Base-by-base conservation (phyloP, 2,113 vertebrate species). In the Girardinichthys multiradiatus region DNA sequence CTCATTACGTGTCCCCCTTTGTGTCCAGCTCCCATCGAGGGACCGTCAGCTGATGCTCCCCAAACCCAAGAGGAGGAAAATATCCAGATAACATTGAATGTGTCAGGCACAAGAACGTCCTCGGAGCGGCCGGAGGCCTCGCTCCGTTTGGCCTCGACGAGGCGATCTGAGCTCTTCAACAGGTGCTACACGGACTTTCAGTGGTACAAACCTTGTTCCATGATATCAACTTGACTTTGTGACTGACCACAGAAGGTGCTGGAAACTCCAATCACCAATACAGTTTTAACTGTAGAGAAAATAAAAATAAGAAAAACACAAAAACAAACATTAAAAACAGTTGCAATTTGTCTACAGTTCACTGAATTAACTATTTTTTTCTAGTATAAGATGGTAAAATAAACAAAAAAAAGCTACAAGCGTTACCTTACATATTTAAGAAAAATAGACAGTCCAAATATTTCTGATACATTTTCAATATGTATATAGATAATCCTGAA, bases 61-160 rank as follows among this genome's bases (percentile, higher is more conserved):
- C 83, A 99, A 99, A 80, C 96, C 97, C 87, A 99, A 99, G 94
- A 96, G 97, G 94, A 98, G 98, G 94, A 99, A 99, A 93, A 99
- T 99, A 92, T 99, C 98, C 94, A 99, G 98, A 99, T 99, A 98
- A 97, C 98, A 98, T 92, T 96, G 95, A 96, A 95, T 97, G 92
- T 95, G 85, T 94, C 90, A 24, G 92, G 93, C 92, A 86, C 89
- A 84, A 83, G 90, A 82, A 69, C 83, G 63, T 74, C 90, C 80
- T 79, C 85, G 86, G 73, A 89, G 89, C 87, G 84, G 89, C 80
- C 59, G 74, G 82, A 90, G 91, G 86, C 93, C 69, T 72, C n/a
- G n/a, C n/a, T n/a, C n/a, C n/a, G n/a, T n/a, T n/a, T n/a, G n/a
- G n/a, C n/a, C n/a, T n/a, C 24, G 65, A 74, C 83, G 74, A 65